Evolutionary conservation across 2,797 vertebrate genomes (phyloP).

Genomic region (Epinephelus malabaricus): DNA sequence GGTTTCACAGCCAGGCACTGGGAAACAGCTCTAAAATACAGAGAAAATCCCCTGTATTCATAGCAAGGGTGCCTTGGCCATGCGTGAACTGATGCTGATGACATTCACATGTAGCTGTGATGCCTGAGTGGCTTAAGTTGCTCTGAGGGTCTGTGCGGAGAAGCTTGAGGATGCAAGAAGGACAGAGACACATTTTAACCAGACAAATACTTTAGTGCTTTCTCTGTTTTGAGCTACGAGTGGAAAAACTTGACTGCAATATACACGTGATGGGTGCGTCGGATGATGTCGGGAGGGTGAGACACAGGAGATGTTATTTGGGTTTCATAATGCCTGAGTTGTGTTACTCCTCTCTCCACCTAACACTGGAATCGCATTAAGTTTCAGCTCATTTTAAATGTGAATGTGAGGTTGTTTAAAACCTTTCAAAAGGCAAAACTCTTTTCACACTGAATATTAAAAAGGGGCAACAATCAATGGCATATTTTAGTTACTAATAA

Average conservation of each 20-base stretch:
- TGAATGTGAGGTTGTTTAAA: no score
- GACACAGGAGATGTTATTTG: constrained; percentile 1
- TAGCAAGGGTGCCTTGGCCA: constrained; percentile 66
- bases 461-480: no score
- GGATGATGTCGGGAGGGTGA: not conserved
- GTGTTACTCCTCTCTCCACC: no score
- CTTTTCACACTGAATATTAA: no score
- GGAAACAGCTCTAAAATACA: constrained; percentile 54
- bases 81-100: constrained; percentile 82
- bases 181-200: constrained; percentile 52
- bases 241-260: constrained; percentile 22
- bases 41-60: constrained; percentile 50
- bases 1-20: constrained; percentile 59
- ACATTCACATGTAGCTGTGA: constrained; percentile 81
- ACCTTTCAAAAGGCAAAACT: no score
- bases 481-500: no score
- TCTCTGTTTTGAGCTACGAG: constrained; percentile 18
- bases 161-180: constrained; percentile 54
- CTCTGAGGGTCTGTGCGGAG: constrained; percentile 60
- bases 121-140: constrained; percentile 70
- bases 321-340: not conserved
- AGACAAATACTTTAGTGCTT: constrained; percentile 57
- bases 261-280: constrained; percentile 7
- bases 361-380: no score
- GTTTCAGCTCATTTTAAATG: no score